Conservation (phyloP, 2,797 vertebrate genomes). For the Microctenopoma lineatum region DNA sequence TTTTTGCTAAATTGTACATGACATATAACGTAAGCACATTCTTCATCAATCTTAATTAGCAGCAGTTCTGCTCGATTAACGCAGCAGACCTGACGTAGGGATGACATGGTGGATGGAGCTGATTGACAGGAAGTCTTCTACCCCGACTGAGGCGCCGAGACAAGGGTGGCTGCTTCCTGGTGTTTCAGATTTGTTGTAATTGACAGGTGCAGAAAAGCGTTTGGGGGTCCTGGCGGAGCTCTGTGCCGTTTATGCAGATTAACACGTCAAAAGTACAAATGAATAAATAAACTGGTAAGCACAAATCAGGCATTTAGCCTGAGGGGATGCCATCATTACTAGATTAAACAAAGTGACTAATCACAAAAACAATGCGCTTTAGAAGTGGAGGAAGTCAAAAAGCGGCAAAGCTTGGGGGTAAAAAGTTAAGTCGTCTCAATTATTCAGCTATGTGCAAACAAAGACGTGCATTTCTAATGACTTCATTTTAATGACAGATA, state of each 20-base stretch:
- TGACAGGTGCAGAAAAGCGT: conserved; percentile 73
- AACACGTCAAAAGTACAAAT: conserved; percentile 82
- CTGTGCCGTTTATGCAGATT: conserved; percentile 80
- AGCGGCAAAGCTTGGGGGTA: conserved; percentile 77
- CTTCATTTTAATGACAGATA: conserved; percentile 44
- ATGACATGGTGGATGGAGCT: conserved; percentile 44
- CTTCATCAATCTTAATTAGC: conserved; percentile 66
- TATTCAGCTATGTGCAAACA: conserved; percentile 78
- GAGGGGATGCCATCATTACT: conserved; percentile 80
- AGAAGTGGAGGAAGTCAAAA: conserved; percentile 78
- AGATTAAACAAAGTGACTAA: conserved; percentile 86
- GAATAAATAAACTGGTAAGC: conserved; percentile 84
- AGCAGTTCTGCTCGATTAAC: conserved; percentile 52
- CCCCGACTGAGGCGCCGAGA: conserved; percentile 51
- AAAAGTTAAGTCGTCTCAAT: conserved; percentile 83
- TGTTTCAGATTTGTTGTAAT: conserved; percentile 64
- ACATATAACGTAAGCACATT: background rate
- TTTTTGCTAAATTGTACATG: background rate
- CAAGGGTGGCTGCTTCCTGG: conserved; percentile 61
- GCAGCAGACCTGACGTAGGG: conserved; percentile 38
- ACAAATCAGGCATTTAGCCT: conserved; percentile 79
- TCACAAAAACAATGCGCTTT: conserved; percentile 80
- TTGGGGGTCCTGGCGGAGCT: conserved; percentile 70
- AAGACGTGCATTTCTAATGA: conserved; percentile 75
- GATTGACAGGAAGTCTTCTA: conserved; percentile 66